A percentile compares a stretch with the other conserved stretches of the same genome.
phyloP scores from a whole-genome alignment of 2,113 vertebrate genomes.

The Hydropotes inermis region DNA sequence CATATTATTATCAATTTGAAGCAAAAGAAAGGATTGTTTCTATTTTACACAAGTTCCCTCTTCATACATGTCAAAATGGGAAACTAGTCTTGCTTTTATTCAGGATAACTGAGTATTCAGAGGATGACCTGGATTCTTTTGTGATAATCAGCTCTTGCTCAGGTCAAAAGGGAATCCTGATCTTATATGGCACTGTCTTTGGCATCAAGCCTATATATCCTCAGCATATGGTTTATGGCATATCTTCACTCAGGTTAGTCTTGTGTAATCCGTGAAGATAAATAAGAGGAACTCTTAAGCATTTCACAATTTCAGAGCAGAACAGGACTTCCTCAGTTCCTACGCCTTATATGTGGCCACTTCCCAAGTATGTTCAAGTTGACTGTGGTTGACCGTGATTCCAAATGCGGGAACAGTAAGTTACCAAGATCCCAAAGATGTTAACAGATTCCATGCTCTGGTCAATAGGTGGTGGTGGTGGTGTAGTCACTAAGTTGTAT shows the following conservation, averaged over 20 bases:
- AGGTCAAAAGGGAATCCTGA: constrained; percentile 44
- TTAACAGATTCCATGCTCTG: neutral
- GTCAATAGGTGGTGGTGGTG: constrained; percentile 5
- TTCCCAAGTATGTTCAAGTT: constrained; percentile 21
- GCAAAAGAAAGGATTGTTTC: constrained; percentile 18
- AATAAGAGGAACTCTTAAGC: neutral
- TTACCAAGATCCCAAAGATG: neutral
- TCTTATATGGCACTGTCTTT: constrained; percentile 19
- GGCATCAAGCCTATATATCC: constrained; percentile 33
- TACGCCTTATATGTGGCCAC: neutral
- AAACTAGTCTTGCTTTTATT: neutral
- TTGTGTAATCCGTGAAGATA: neutral
- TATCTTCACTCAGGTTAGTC: neutral
- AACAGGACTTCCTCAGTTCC: neutral
- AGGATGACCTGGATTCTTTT: neutral
- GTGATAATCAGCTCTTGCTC: constrained; percentile 39
- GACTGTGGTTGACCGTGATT: constrained; percentile 44
- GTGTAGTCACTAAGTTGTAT: neutral
- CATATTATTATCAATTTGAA: neutral
- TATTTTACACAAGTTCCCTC: neutral
- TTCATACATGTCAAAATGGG: neutral
- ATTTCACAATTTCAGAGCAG: neutral
- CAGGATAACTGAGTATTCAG: constrained; percentile 25
- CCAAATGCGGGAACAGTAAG: neutral
- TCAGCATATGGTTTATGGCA: constrained; percentile 29